Evolutionary conservation across 1,140 invertebrate species (phyloP), one percentile per base, ranked within the genome.

Genomic region (Diploscapter pachys): DNA sequence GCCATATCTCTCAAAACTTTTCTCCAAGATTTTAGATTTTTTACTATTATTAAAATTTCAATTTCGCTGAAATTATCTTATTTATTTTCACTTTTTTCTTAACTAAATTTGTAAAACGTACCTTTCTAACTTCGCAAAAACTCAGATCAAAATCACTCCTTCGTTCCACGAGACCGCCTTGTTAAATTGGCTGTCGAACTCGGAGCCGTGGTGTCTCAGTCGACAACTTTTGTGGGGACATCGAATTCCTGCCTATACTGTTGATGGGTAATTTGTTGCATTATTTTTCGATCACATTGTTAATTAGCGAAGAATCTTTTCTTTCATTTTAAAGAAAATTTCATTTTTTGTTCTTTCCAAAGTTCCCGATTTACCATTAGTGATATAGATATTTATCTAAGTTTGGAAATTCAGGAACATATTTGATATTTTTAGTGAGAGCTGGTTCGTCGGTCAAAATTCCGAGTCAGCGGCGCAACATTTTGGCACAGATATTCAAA

Each of bases 141-240:
- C 92, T 51, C 90, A 93, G 76, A 87, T 99, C 51, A 92, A 93
- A 87, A 92, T 99, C 65, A 90, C 97, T 76, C 96, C 96, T 0
- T 92, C 95, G 78, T 90, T 91, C 74, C 93, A 96, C 86, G 91
- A 91, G 59, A 94, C 94, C 87, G 94, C 91, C 13, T 97, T 96
- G 93, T 91, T 91, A 82, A 91, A 92, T 85, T 99, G 96, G 96
- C 92, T 99, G 90, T 91, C 92, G 65, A 92, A 93, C 79, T 93
- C 94, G 64, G 89, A 88, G 8, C 86, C 87, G 52, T 87, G 87
- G 83, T 85, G 84, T 75, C 65, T 84, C 50, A 84, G 82, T 63
- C 88, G 96, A 11, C 96, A 99, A 86, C 88, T 99, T 3, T 97
- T 95, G 94, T 99, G 97, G 97, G 97, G 97, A 5, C 97, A 99